phyloP scores from a whole-genome alignment of 2,797 vertebrate species.

The Champsocephalus esox region DNA sequence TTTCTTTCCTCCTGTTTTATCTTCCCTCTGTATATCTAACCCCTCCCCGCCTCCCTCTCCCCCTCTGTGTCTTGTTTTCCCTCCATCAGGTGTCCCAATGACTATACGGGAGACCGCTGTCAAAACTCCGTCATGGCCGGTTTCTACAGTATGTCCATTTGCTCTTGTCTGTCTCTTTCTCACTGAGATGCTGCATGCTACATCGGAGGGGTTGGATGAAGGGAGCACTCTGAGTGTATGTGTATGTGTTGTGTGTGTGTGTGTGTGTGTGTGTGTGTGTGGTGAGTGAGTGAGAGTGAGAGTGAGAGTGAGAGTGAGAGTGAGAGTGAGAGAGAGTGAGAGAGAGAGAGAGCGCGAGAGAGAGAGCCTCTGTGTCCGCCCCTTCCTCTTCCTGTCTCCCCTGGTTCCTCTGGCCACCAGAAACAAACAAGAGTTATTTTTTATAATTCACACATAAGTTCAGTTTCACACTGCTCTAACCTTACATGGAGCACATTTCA shows the following conservation, averaged over 20 bases:
- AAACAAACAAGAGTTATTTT: conserved; percentile 33
- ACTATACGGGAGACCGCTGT: conserved; percentile 99
- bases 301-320: background rate
- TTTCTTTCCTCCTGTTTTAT: conserved; percentile 57
- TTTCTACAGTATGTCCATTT: conserved; percentile 99
- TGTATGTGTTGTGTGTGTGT: conserved; percentile 32
- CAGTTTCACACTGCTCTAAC: conserved; percentile 21
- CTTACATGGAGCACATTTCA: background rate
- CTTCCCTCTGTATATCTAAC: conserved; percentile 56
- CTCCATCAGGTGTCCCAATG: conserved; percentile 98
- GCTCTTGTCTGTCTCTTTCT: conserved; percentile 84
- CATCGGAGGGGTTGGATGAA: conserved; percentile 59
- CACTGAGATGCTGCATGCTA: conserved; percentile 77
- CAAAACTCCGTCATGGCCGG: conserved; percentile 99
- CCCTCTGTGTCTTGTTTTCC: conserved; percentile 91
- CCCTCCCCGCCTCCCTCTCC: conserved; percentile 60
- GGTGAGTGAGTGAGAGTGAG: background rate
- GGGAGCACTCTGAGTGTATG: conserved; percentile 40
- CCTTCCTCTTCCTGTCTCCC: conserved; percentile 62
- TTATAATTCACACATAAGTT: background rate
- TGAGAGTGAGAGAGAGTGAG: background rate
- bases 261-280: conserved; percentile 36
- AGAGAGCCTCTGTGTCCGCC: conserved; percentile 61
- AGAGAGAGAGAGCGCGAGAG: too few relatives aligned
- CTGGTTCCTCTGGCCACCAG: conserved; percentile 58